Evolutionary conservation across 2,888 invertebrate genomes (phyloP).

Genomic region (Caenorhabditis imperialis): DNA sequence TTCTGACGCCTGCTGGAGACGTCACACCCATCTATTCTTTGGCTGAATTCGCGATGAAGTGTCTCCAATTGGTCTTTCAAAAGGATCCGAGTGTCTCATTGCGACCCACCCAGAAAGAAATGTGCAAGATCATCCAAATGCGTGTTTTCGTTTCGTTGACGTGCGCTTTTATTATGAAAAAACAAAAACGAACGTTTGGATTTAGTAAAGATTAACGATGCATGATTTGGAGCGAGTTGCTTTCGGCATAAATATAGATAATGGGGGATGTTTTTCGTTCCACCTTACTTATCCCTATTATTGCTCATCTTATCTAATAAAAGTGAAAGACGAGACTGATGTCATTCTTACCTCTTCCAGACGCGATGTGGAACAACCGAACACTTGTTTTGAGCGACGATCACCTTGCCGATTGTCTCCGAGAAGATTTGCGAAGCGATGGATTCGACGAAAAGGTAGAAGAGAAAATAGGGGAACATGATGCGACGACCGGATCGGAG

Average conservation of each 20-base stretch:
- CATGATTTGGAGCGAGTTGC: constrained; percentile 14
- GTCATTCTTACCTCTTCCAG: constrained; percentile 36
- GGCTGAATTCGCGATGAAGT: constrained; percentile 26
- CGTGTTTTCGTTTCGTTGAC: constrained; percentile 11
- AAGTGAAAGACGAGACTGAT: no score
- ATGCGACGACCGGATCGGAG: constrained; percentile 10
- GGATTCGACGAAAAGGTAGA: constrained; percentile 7
- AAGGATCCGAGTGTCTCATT: constrained; percentile 18
- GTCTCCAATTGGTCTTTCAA: constrained; percentile 1
- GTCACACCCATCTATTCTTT: constrained; percentile 33
- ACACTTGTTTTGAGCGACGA: constrained; percentile 28
- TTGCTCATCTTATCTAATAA: no score
- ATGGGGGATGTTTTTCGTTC: not conserved
- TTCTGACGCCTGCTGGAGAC: constrained; percentile 6
- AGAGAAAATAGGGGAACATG: constrained; percentile 5
- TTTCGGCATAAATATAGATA: not conserved
- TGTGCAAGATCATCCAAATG: no score
- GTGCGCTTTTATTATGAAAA: no score
- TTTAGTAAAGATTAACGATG: constrained; percentile 12
- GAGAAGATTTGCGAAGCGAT: constrained; percentile 20
- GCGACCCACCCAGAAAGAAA: no score
- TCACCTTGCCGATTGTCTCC: constrained; percentile 27
- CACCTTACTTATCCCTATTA: not conserved
- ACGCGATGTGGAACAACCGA: constrained; percentile 39
- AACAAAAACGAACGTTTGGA: constrained; percentile 10